phyloP scores from a whole-genome alignment of 2,888 invertebrate genomes.

The Calliscelio sp. region DNA sequence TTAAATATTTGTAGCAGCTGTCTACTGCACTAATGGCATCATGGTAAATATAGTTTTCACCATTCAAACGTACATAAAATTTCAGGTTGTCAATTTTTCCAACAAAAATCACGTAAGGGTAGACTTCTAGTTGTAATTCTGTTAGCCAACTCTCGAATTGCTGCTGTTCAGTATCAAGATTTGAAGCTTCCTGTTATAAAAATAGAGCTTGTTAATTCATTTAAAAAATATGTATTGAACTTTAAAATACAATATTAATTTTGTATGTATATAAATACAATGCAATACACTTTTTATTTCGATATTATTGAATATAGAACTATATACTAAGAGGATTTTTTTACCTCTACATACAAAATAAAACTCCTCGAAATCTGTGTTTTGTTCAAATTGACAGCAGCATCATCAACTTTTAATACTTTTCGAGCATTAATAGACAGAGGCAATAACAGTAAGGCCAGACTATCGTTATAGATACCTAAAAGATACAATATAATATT shows the following conservation, averaged over 20 bases:
- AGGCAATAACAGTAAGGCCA: too few relatives aligned
- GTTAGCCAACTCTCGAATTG: conserved; percentile 3
- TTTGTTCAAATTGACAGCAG: too few relatives aligned
- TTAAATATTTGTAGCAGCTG: conserved; percentile 50
- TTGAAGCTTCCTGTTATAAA: background rate
- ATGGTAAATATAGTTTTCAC: background rate
- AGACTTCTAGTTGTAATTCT: background rate
- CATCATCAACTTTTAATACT: too few relatives aligned
- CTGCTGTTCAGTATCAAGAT: background rate
- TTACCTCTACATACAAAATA: background rate
- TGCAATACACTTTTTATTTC: too few relatives aligned
- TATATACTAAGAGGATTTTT: background rate
- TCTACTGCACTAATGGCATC: conserved; percentile 6
- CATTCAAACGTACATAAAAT: conserved; percentile 6
- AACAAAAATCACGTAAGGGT: conserved; percentile 32
- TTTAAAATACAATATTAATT: too few relatives aligned
- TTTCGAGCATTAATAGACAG: too few relatives aligned
- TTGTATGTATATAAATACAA: conserved; percentile 6
- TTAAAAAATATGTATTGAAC: too few relatives aligned
- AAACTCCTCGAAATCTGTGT: background rate
- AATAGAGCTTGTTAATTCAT: background rate
- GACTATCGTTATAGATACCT: too few relatives aligned
- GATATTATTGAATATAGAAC: too few relatives aligned
- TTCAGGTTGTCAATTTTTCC: conserved; percentile 17
- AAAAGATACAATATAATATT: too few relatives aligned